Conservation (phyloP, 1,140 invertebrate genomes). For the Adelges cooleyi region DNA sequence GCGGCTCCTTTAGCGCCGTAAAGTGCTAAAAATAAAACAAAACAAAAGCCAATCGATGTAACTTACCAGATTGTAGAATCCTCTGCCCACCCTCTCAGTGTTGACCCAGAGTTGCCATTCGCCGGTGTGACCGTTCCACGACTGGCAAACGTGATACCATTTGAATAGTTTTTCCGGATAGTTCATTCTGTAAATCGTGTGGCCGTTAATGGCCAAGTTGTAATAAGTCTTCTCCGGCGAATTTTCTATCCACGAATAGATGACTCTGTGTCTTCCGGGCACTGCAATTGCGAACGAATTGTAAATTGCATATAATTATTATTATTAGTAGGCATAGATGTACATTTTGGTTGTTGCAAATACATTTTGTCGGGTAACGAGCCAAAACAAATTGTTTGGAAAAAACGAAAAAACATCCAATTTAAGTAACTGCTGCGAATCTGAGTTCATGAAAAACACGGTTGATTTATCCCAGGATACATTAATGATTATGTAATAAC, state of each 20-base stretch:
- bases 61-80: slow-evolving; percentile 70
- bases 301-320: no score
- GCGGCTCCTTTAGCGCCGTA: no score
- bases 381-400: no score
- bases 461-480: no score
- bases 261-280: slow-evolving; percentile 53
- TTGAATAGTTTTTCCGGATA: slow-evolving; percentile 64
- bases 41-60: not conserved
- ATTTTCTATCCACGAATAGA: slow-evolving; percentile 65
- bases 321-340: no score
- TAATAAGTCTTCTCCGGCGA: slow-evolving; percentile 64
- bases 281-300: slow-evolving; percentile 40
- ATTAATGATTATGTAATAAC: no score
- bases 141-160: slow-evolving; percentile 75
- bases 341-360: no score
- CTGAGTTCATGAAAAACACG: no score
- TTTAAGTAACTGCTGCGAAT: no score
- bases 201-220: slow-evolving; percentile 63
- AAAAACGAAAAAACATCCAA: no score
- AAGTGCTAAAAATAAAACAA: no score
- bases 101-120: slow-evolving; percentile 81
- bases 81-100: slow-evolving; percentile 64
- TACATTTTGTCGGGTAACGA: no score
- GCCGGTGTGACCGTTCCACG: slow-evolving; percentile 72
- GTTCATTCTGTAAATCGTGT: slow-evolving; percentile 67